Evolutionary conservation across 2,113 vertebrate genomes (phyloP).

Genomic region (Sapayoa aenigma): DNA sequence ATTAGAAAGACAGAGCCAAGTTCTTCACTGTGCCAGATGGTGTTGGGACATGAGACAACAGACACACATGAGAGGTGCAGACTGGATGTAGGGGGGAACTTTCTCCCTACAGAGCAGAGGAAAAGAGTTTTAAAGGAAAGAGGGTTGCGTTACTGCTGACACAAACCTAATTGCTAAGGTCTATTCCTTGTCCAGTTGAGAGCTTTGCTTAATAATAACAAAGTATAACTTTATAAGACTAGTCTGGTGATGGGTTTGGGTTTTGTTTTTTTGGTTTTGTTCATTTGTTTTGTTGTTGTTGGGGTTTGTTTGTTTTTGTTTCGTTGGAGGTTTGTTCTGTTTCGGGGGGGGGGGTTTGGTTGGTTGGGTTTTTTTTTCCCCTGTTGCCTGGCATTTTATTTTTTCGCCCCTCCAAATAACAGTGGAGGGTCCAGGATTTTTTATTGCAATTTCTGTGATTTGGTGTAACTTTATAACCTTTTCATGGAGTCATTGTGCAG

Average conservation of each 20-base stretch:
- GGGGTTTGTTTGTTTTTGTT: not conserved
- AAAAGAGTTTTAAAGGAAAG: not conserved
- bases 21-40: not conserved
- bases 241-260: not conserved
- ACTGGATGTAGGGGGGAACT: not conserved
- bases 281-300: not conserved
- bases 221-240: not conserved
- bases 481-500: not conserved
- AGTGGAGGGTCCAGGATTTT: not conserved
- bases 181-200: not conserved
- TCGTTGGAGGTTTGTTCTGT: not conserved
- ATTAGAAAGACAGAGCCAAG: not conserved
- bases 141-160: not conserved
- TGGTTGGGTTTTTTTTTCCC: too few species aligned
- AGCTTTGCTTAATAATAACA: not conserved
- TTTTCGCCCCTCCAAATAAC: fast-evolving
- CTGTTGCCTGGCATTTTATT: not conserved
- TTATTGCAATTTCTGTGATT: not conserved
- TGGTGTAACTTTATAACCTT: not conserved
- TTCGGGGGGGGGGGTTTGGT: too few species aligned
- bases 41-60: not conserved
- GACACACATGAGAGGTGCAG: not conserved
- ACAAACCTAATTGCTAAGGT: not conserved
- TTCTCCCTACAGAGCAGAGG: not conserved
- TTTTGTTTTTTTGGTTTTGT: too few species aligned